Evolutionary conservation across 2,113 vertebrate species (phyloP), one percentile per base, ranked within the genome.

Genomic region (Corvus cornix): DNA sequence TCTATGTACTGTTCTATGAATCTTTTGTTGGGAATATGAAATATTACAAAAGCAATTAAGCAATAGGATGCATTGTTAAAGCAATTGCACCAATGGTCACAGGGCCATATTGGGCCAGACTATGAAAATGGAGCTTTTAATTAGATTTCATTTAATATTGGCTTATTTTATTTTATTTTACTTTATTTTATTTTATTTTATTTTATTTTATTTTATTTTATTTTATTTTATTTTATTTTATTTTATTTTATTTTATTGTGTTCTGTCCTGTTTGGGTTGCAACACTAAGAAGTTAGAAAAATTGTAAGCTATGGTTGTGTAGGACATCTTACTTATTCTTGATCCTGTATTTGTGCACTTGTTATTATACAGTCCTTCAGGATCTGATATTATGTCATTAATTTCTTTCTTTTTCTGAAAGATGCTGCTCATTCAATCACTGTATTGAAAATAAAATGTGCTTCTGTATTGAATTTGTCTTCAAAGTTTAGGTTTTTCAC

Each of bases 261-360:
- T 69, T 37, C 20, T 66, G 1, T 30, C 30, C 56, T 48, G 6
- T 64, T 79, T 43, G 2, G 1, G 10, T 66, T 27, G 4, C 30
- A 60, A 39, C 23, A 67, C 12, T 18, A 37, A 63, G 15, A 68
- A 73, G 2, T 26, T 49, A 53, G 13, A 7, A 30, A 35, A 83
- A 60, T 23, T 37, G 35, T 4, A 17, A 87, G 9, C 9, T 59
- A 12, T 26, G 4, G 5, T 21, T 20, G 1, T 41, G 11, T 37
- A 56, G 11, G 15, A 35, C 5, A 33, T 23, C 16, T 84, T 56
- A 23, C 9, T 73, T 66, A 43, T 18, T 18, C 17, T 58, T 62
- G n/a, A 27, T 59, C 19, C 6, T 1, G 0, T 39, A 39, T 33
- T 10, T 24, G 9, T 46, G 5, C 15, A 39, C 7, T 2, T 41